A percentile compares a stretch with the other conserved stretches of the same genome.
These are phyloP conservation scores for Stenopsyche tienmushanensis DNA, from an alignment of 1,140 invertebrate species.

Conservation along the genomic window DNA sequence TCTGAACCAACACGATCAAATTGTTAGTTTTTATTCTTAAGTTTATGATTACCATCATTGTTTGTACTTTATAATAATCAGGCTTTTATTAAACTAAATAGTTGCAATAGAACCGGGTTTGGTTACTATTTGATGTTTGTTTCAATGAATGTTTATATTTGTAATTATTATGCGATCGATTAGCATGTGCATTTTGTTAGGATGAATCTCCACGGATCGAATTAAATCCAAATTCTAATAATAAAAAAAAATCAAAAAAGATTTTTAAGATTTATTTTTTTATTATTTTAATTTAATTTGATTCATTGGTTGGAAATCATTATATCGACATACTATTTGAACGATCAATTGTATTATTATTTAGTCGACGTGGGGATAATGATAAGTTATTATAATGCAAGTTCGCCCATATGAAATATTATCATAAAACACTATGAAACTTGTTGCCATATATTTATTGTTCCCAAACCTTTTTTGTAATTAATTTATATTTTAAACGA, in stretches of 20 bases:
- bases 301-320: no score
- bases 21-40: conserved; percentile 34
- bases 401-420: conserved; percentile 25
- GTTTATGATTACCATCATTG: conserved; percentile 42
- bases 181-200: conserved; percentile 14
- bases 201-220: conserved; percentile 11
- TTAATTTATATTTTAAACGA: conserved; percentile 2
- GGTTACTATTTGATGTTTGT: conserved; percentile 40
- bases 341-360: no score
- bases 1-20: conserved; percentile 34
- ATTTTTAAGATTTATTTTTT: no score
- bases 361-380: background rate
- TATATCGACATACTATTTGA: no score
- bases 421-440: conserved; percentile 27
- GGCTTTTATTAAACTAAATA: conserved; percentile 33
- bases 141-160: conserved; percentile 37
- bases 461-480: background rate
- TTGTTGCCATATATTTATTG: conserved; percentile 40
- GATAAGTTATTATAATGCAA: background rate
- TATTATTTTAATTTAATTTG: no score
- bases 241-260: no score
- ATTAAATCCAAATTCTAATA: conserved; percentile 6
- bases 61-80: conserved; percentile 31
- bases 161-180: conserved; percentile 34
- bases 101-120: conserved; percentile 42